Conservation (phyloP, 23 tunicate genomes). For the Trididemnum clinides region DNA sequence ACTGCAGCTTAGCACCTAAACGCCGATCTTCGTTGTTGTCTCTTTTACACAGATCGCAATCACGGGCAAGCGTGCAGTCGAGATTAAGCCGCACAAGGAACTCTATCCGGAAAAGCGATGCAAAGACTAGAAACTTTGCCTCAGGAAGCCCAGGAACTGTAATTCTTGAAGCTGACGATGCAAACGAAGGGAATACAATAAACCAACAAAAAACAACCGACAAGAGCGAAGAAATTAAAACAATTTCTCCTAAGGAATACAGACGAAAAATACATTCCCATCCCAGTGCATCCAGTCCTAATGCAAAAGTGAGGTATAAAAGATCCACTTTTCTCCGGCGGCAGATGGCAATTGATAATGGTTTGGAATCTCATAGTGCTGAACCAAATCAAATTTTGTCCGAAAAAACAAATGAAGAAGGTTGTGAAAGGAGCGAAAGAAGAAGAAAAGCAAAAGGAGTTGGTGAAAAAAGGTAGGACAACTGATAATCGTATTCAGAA, state of each 20-base stretch:
- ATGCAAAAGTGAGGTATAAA: neutral
- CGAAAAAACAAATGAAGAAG: no score
- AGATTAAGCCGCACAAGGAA: neutral
- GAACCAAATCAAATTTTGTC: no score
- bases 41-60: neutral
- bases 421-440: no score
- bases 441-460: no score
- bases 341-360: constrained; percentile 20
- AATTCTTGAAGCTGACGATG: no score
- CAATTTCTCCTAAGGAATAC: neutral
- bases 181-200: neutral
- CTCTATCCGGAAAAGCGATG: neutral
- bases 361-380: neutral
- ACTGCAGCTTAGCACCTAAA: neutral
- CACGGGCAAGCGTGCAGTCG: neutral
- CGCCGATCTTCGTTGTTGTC: neutral
- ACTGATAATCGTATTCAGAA: no score
- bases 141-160: neutral
- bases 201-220: neutral
- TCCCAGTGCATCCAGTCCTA: constrained; percentile 2
- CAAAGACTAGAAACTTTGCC: neutral
- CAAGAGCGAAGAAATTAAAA: neutral
- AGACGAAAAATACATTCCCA: neutral
- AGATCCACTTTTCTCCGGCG: constrained; percentile 18
- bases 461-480: no score